A percentile compares a stretch with the other conserved stretches of the same genome.
phyloP scores from a whole-genome alignment of 2,797 vertebrate species.

The Echiichthys vipera region DNA sequence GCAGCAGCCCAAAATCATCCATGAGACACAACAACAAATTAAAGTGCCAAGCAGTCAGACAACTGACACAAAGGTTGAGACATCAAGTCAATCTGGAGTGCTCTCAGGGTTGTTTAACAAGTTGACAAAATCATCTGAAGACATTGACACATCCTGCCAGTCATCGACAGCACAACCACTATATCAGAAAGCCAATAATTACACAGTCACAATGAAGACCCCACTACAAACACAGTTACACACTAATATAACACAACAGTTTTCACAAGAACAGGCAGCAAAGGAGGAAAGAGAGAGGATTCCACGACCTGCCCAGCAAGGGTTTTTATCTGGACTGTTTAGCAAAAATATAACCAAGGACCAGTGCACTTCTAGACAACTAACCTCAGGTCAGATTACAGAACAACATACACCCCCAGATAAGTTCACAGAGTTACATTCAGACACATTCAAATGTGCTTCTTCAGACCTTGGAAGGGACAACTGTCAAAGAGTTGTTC shows the following conservation, averaged over 20 bases:
- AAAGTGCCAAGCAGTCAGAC: constrained; percentile 46
- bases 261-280: constrained; percentile 65
- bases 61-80: constrained; percentile 46
- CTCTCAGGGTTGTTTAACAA: constrained; percentile 81
- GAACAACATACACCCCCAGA: constrained; percentile 33
- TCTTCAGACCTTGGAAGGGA: constrained; percentile 64
- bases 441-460: constrained; percentile 45
- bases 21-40: constrained; percentile 50
- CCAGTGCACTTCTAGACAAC: constrained; percentile 70
- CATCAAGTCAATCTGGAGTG: constrained; percentile 64
- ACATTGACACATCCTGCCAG: constrained; percentile 49
- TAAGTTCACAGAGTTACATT: constrained; percentile 36
- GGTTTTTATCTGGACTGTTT: constrained; percentile 87
- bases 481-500: constrained; percentile 51
- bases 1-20: constrained; percentile 42
- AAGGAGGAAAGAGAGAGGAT: constrained; percentile 64
- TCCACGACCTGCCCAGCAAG: constrained; percentile 62
- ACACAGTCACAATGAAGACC: constrained; percentile 29
- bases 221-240: constrained; percentile 44
- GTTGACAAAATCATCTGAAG: constrained; percentile 75
- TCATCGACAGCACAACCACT: constrained; percentile 44
- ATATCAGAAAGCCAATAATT: constrained; percentile 40
- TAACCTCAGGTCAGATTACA: constrained; percentile 23
- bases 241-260: constrained; percentile 43
- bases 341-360: constrained; percentile 81